phyloP scores from a whole-genome alignment of 92 coral and sea anemone species.

The Bergia sp. region DNA sequence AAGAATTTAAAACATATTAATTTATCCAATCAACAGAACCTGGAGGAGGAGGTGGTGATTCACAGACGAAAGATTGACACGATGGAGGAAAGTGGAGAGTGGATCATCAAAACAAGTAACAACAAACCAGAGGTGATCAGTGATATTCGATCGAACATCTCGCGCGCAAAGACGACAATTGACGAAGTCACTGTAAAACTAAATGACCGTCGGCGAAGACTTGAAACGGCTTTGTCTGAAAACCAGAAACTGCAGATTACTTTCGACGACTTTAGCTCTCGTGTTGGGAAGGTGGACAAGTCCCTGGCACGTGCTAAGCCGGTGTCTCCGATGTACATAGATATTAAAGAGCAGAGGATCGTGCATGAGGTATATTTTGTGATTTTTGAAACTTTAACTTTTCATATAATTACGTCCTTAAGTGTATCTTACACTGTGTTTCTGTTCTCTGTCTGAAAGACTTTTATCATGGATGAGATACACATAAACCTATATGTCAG shows the following conservation, averaged over 20 bases:
- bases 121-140: conserved; percentile 85
- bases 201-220: conserved; percentile 82
- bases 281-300: conserved; percentile 86
- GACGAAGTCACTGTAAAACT: conserved; percentile 86
- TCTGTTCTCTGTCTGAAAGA: too few species aligned
- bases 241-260: conserved; percentile 82
- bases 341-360: conserved; percentile 79
- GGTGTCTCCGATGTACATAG: conserved; percentile 83
- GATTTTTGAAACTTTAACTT: background rate
- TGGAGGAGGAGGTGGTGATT: conserved; percentile 88
- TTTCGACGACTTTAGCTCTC: conserved; percentile 81
- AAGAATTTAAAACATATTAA: background rate
- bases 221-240: conserved; percentile 91
- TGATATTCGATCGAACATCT: conserved; percentile 82
- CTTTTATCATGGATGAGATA: too few species aligned
- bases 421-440: too few species aligned
- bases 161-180: conserved; percentile 75
- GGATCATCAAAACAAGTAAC: conserved; percentile 92
- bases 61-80: conserved; percentile 91
- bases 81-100: conserved; percentile 96
- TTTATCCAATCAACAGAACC: conserved; percentile 60
- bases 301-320: conserved; percentile 84
- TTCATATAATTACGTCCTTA: background rate
- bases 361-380: conserved; percentile 72
- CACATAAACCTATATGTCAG: too few species aligned